Base-by-base conservation (phyloP, 30 jellyfish, hydroid and myxozoan genomes). In the Aurelia coerulea region DNA sequence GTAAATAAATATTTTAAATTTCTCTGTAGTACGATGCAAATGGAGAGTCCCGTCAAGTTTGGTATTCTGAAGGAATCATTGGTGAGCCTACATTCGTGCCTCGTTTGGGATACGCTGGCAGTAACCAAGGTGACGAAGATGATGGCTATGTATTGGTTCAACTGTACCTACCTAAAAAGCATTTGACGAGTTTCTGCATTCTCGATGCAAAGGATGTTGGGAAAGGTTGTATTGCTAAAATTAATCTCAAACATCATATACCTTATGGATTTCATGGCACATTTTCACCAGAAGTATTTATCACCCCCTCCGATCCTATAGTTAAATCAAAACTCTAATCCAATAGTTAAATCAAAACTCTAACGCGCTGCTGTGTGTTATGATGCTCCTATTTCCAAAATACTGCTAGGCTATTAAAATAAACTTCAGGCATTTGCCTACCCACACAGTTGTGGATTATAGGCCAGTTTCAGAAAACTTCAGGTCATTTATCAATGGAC, bases 191-290 rank as follows among this genome's bases (percentile, higher is more conserved):
- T 58, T 85, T 95, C 74, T 95, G 99, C 66, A 72, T 95, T 50
- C 95, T 95, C 14, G 99, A 95, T 63, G 99, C 97, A 17, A 86
- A 78, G 89, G 65, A 90, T 66, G 81, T 95, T 10, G 91, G 73
- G 46, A 80, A 68, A 39, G 99, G 99, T 32, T 97, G 98, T 34
- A 74, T 88, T 35, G 99, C 99, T 6, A 79, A 90, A 18, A 90
- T 95, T 49, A 88, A 89, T 69, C 73, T 95, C 66, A 89, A 95
- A 66, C 99, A 95, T 64, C 99, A 95, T 80, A 94, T 95, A 2
- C 99, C 99, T 65, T 95, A 89, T 80, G 97, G 97, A 3, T 95
- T 95, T 63, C 99, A 95, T 76, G 99, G 99, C 33, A 89, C 97
- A 1, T 95, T 95, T 66, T 90, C 97, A 17, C 99, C 99, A 12